Evolutionary conservation across 2,797 vertebrate genomes (phyloP).

Genomic region (Alauda arvensis): DNA sequence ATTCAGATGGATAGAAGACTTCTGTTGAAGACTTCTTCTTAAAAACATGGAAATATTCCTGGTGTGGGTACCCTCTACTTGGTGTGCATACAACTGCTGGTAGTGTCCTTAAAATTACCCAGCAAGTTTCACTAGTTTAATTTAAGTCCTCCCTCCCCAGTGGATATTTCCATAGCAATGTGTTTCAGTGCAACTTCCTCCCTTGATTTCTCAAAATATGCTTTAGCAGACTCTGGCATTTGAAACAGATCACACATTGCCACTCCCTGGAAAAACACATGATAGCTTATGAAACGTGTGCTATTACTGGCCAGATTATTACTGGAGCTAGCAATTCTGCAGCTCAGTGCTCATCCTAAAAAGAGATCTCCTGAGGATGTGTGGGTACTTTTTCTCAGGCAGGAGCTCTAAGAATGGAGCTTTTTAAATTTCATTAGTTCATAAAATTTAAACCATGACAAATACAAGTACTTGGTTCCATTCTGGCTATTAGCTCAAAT

Average conservation of each 20-base stretch:
- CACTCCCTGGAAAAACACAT: conserved; percentile 27
- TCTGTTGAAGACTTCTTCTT: not conserved
- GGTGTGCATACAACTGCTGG: not conserved
- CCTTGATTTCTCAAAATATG: conserved; percentile 21
- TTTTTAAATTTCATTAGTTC: not conserved
- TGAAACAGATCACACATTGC: not conserved
- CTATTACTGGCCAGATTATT: not conserved
- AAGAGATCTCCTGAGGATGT: not conserved
- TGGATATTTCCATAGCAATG: conserved; percentile 20
- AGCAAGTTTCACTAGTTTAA: not conserved
- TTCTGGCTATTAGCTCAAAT: not conserved
- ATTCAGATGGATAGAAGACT: not conserved
- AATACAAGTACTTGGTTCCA: not conserved
- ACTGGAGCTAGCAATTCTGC: not conserved
- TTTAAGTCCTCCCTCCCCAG: not conserved
- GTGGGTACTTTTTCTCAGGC: not conserved
- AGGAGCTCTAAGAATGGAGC: not conserved
- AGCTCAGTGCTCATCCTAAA: not conserved
- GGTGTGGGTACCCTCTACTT: not conserved
- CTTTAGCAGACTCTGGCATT: not conserved
- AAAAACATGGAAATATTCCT: not conserved
- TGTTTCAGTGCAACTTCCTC: conserved; percentile 10
- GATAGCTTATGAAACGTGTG: not conserved
- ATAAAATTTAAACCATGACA: not conserved
- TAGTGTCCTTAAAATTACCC: not conserved